A percentile compares a stretch with the other conserved stretches of the same genome.
phyloP scores from a whole-genome alignment of 2,888 invertebrate genomes.

The Lasioglossum leucozonium region DNA sequence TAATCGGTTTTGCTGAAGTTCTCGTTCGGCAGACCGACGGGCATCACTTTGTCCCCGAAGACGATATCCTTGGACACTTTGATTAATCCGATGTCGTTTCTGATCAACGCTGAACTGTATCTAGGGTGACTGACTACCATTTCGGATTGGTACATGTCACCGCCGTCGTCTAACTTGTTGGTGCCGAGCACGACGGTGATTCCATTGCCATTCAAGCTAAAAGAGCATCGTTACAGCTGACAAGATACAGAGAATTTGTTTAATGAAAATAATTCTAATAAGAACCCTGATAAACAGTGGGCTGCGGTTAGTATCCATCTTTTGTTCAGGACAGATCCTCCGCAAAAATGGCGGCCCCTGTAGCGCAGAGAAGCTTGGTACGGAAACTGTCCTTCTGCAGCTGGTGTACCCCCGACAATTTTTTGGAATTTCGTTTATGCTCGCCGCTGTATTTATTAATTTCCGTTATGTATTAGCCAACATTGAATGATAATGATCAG shows the following conservation, averaged over 20 bases:
- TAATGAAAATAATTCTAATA: neutral
- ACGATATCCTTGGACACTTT: constrained; percentile 77
- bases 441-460: constrained; percentile 46
- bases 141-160: constrained; percentile 76
- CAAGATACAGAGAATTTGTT: neutral
- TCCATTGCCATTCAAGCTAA: constrained; percentile 78
- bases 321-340: constrained; percentile 86
- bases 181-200: constrained; percentile 79
- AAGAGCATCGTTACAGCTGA: constrained; percentile 13
- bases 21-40: constrained; percentile 74
- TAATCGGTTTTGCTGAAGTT: constrained; percentile 78
- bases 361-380: constrained; percentile 86
- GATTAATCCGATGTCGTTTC: constrained; percentile 82
- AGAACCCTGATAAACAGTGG: constrained; percentile 86
- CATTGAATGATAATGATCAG: neutral
- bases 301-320: constrained; percentile 87
- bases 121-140: constrained; percentile 73
- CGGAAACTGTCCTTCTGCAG: constrained; percentile 86
- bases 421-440: constrained; percentile 69
- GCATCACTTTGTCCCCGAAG: constrained; percentile 77
- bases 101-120: constrained; percentile 77
- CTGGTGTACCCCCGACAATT: constrained; percentile 86
- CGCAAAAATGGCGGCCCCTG: constrained; percentile 87
- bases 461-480: neutral
- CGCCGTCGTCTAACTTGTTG: constrained; percentile 78